A percentile compares a stretch with the other conserved stretches of the same genome.
phyloP scores from a whole-genome alignment of 2,888 invertebrate genomes.

The Ophion slaviceki region DNA sequence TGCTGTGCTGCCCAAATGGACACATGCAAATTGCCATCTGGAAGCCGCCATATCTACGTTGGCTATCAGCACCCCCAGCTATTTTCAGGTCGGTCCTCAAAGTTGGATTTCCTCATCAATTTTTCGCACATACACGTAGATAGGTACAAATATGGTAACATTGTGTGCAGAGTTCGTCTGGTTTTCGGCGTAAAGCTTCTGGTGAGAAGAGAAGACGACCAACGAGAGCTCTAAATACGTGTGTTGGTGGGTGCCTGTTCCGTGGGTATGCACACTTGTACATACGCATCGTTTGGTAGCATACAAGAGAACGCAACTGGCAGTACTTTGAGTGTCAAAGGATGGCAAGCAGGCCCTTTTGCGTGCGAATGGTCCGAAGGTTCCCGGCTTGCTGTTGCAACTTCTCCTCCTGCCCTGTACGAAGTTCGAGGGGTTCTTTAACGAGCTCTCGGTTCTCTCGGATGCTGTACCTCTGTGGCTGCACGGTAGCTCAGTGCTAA shows the following conservation, averaged over 20 bases:
- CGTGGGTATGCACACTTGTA: not conserved
- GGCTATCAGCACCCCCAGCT: not conserved
- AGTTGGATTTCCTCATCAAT: not conserved
- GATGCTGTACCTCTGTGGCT: conserved; percentile 55
- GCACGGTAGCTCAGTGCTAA: conserved; percentile 56
- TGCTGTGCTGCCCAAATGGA: no score
- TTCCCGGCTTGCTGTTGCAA: conserved; percentile 28
- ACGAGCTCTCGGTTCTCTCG: conserved; percentile 63
- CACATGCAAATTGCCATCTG: no score
- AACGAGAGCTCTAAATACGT: conserved; percentile 15
- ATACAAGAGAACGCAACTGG: conserved; percentile 5
- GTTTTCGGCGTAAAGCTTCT: conserved; percentile 55
- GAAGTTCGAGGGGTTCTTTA: conserved; percentile 65
- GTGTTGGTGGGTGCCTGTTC: not conserved
- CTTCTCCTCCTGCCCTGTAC: conserved; percentile 41
- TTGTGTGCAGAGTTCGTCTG: conserved; percentile 26
- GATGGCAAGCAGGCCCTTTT: not conserved
- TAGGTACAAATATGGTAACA: conserved; percentile 16
- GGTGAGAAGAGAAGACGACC: conserved; percentile 37
- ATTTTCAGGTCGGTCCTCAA: not conserved
- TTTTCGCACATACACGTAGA: not conserved
- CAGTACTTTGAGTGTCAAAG: not conserved
- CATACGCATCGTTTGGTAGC: not conserved
- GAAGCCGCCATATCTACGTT: not conserved
- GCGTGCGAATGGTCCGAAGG: not conserved